phyloP scores from a whole-genome alignment of 2,113 vertebrate species.

The Sinocyclocheilus rhinocerous region DNA sequence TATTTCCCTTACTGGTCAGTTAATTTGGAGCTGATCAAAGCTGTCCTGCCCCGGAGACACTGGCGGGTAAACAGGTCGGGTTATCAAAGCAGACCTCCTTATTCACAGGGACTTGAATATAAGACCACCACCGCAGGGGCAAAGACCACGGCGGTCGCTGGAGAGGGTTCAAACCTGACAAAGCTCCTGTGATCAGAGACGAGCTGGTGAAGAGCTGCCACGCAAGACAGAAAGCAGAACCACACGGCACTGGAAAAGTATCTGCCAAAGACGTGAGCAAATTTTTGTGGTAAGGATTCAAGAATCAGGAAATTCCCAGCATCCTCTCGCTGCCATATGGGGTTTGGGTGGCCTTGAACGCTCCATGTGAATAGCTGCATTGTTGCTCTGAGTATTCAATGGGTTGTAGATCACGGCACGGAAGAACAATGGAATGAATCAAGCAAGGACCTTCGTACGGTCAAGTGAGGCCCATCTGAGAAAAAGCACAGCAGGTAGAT shows the following conservation, averaged over 20 bases:
- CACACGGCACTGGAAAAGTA: neutral
- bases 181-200: slow-evolving; percentile 23
- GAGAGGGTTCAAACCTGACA: slow-evolving; percentile 58
- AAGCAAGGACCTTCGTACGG: slow-evolving; percentile 14
- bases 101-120: slow-evolving; percentile 76
- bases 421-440: slow-evolving; percentile 51
- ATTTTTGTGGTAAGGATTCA: slow-evolving; percentile 33
- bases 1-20: slow-evolving; percentile 78
- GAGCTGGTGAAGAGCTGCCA: slow-evolving; percentile 7
- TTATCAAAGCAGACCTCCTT: slow-evolving; percentile 75
- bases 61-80: slow-evolving; percentile 73
- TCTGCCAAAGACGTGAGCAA: neutral
- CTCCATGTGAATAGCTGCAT: slow-evolving; percentile 33
- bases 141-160: slow-evolving; percentile 55
- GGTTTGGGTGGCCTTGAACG: slow-evolving; percentile 5
- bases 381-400: slow-evolving; percentile 31
- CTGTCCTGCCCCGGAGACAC: slow-evolving; percentile 68
- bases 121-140: slow-evolving; percentile 63
- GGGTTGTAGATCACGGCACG: slow-evolving; percentile 22
- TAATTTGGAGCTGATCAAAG: slow-evolving; percentile 76
- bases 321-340: slow-evolving; percentile 4
- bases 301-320: slow-evolving; percentile 16
- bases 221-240: slow-evolving; percentile 35
- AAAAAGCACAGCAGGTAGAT: slow-evolving; percentile 50
- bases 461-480: slow-evolving; percentile 4